phyloP scores from a whole-genome alignment of 2,797 vertebrate genomes.

The Spinus pinus region DNA sequence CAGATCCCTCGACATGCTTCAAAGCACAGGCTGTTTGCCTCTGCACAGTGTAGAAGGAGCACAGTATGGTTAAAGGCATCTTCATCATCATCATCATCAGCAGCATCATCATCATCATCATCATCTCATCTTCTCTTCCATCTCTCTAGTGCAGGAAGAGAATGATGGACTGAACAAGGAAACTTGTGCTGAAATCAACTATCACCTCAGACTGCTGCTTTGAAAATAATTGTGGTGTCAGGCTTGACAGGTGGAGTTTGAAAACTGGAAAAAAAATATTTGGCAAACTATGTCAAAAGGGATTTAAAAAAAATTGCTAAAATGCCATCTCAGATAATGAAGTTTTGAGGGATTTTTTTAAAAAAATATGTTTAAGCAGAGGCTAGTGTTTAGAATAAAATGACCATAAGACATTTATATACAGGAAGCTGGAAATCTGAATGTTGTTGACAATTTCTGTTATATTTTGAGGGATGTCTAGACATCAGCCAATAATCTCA shows the following conservation, averaged over 20 bases:
- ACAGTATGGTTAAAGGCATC: neutral
- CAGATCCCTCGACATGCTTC: neutral
- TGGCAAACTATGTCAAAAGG: neutral
- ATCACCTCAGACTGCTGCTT: neutral
- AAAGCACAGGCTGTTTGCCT: neutral
- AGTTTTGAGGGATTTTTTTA: neutral
- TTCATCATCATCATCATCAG: neutral
- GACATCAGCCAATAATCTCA: neutral
- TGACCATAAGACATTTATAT: neutral
- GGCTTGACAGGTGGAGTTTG: neutral
- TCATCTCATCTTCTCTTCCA: neutral
- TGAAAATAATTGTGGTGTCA: neutral
- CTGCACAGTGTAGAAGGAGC: neutral
- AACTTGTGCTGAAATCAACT: neutral
- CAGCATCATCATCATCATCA: neutral
- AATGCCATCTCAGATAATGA: neutral
- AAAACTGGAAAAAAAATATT: neutral
- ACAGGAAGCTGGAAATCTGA: neutral
- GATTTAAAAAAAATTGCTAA: neutral
- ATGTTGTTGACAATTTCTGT: neutral
- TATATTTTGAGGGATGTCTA: neutral
- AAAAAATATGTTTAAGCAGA: neutral
- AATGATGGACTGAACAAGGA: neutral
- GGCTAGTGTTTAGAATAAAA: neutral
- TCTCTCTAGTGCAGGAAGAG: neutral